These are phyloP conservation scores for Morinoia aosen DNA, from an alignment of 2,888 invertebrate species.

Conservation along the genomic window DNA sequence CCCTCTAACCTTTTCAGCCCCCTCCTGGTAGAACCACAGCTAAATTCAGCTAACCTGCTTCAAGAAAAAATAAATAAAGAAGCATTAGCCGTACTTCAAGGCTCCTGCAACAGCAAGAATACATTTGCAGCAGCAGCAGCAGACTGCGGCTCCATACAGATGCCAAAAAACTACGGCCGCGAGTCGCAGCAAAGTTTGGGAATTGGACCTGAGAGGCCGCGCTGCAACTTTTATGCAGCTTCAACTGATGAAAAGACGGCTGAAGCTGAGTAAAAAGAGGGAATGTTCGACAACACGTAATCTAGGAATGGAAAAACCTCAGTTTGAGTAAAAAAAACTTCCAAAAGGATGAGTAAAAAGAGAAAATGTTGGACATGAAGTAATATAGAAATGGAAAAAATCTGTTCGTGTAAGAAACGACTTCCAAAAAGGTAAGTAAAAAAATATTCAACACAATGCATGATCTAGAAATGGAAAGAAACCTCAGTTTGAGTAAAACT, in stretches of 20 bases:
- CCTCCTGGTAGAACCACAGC: background rate
- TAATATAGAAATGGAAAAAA: too few species aligned
- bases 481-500: background rate
- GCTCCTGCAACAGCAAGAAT: background rate
- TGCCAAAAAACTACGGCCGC: background rate
- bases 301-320: background rate
- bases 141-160: background rate
- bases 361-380: background rate
- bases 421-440: too few species aligned
- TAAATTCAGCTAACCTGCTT: background rate
- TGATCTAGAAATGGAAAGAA: background rate
- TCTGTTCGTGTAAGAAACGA: too few species aligned
- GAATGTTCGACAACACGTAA: background rate
- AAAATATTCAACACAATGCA: background rate
- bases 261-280: background rate
- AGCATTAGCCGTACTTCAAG: background rate
- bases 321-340: background rate
- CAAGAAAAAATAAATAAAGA: background rate
- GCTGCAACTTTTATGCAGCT: constrained; percentile 20
- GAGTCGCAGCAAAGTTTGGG: background rate
- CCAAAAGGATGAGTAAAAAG: background rate
- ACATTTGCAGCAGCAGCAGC: background rate
- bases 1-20: background rate
- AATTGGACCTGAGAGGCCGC: constrained; percentile 21
- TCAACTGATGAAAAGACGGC: constrained; percentile 14